phyloP scores from a whole-genome alignment of 2,888 invertebrate genomes.

The Trissolcus brochymenae region DNA sequence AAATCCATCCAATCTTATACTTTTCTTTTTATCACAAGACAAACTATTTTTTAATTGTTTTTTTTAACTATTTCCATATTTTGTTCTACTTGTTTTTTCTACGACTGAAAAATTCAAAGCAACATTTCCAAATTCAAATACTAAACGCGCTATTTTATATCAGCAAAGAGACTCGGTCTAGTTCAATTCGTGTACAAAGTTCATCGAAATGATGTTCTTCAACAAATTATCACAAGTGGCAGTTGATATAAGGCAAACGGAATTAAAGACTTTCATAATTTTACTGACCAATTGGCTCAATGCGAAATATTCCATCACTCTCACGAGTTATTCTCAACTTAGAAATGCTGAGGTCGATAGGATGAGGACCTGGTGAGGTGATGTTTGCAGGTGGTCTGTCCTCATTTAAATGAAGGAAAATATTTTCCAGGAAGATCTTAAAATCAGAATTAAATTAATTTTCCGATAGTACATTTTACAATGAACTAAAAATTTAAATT shows the following conservation, averaged over 20 bases:
- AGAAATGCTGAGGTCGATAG: constrained; percentile 85
- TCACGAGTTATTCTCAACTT: constrained; percentile 84
- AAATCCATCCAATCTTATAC: not conserved
- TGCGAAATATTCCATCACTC: constrained; percentile 84
- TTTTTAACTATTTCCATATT: not conserved
- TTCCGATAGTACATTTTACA: not conserved
- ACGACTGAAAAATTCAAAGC: too few relatives aligned
- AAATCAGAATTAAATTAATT: constrained; percentile 53
- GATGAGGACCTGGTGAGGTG: constrained; percentile 89
- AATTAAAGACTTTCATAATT: not conserved
- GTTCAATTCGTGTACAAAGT: not conserved
- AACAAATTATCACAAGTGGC: constrained; percentile 63
- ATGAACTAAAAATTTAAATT: constrained; percentile 1
- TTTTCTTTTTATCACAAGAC: not conserved
- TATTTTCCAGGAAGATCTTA: constrained; percentile 85
- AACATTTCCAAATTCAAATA: too few relatives aligned
- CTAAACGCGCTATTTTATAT: too few relatives aligned
- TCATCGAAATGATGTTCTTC: not conserved
- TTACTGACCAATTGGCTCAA: constrained; percentile 80
- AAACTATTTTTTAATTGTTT: not conserved
- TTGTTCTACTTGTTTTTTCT: not conserved
- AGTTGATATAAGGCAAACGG: constrained; percentile 56
- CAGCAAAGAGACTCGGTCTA: too few relatives aligned
- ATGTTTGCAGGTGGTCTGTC: constrained; percentile 89
- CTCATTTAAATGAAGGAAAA: constrained; percentile 86